These are phyloP conservation scores for Drosophila sordidula DNA, from an alignment of 2,888 invertebrate genomes.

Conservation along the genomic window DNA sequence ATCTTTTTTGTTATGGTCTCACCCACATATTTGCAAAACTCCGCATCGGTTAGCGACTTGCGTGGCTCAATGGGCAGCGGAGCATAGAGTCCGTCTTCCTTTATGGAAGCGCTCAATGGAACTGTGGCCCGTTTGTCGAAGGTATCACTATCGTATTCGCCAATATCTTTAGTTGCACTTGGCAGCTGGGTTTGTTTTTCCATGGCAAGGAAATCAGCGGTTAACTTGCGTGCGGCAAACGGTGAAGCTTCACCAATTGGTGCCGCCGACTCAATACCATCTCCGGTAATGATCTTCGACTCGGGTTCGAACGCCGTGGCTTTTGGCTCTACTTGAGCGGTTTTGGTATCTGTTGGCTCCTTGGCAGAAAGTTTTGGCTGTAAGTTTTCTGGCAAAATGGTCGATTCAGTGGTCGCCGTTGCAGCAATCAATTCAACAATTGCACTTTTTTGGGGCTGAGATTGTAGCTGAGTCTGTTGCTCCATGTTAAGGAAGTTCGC, in stretches of 20 bases:
- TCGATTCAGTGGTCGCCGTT: conserved; percentile 29
- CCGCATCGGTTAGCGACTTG: conserved; percentile 84
- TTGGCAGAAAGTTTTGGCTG: conserved; percentile 32
- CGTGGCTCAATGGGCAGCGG: conserved; percentile 75
- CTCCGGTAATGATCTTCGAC: conserved; percentile 30
- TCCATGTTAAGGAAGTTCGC: conserved; percentile 73
- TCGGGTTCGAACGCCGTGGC: conserved; percentile 4
- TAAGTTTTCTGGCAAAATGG: conserved; percentile 30
- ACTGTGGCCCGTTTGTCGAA: conserved; percentile 49
- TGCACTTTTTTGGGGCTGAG: conserved; percentile 32
- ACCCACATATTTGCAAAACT: conserved; percentile 84
- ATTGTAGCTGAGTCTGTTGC: conserved; percentile 60
- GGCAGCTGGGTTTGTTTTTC: conserved; percentile 63
- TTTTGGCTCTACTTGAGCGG: conserved; percentile 4
- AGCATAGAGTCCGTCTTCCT: conserved; percentile 57
- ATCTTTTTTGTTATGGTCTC: conserved; percentile 84
- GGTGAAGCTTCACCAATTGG: conserved; percentile 66
- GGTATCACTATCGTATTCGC: conserved; percentile 49
- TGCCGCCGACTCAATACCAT: conserved; percentile 80
- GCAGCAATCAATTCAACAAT: conserved; percentile 36
- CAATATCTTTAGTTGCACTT: conserved; percentile 1
- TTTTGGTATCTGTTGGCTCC: conserved; percentile 3
- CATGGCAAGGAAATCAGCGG: conserved; percentile 68
- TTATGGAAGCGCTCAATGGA: conserved; percentile 43
- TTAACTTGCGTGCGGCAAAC: conserved; percentile 59